Base-by-base conservation (phyloP, 1,140 invertebrate genomes). In the Brachionus manjavacas region DNA sequence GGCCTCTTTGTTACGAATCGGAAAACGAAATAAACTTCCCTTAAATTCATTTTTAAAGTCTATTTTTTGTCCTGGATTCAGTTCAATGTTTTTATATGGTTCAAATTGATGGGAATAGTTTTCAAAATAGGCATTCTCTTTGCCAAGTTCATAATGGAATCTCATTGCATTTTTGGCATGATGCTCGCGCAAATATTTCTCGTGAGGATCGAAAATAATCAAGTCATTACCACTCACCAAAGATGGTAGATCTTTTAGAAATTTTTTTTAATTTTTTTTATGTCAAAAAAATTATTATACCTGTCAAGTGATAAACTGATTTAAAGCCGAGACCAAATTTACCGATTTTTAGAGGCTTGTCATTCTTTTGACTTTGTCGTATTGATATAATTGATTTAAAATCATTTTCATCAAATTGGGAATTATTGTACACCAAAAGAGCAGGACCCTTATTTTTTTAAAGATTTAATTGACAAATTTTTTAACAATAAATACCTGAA, bases 251-350 rank as follows among this genome's bases (percentile, higher is more conserved):
- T 88, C 88, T 88, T 83, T 14, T 86, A 80, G 39, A 64, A 72
- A 79, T 31, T 64, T 52, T 39, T 43, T 60, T 39, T 0, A 83
- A 0, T 9, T 70, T 74, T 4, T 64, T 43, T 70, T 43, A 20
- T 49, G 43, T 35, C 7, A 35, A 35, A 35, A 35, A 35, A 4
- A 35, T 35, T 35, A 7, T 35, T 7, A 35, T 85, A 87, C 87
- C 87, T 86, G 87, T 88, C 16, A 88, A 83, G 83, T 88, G 87
- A 74, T 88, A 88, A 7, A 88, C 87, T 14, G 87, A 88, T 43
- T 88, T 88, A 85, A 88, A 88, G 6, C 87, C 87, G 31, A 87
- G 85, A 46, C 87, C 87, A 84, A 87, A 88, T 35, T 87, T 85
- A 25, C 87, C 87, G 35, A 88, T 86, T 85, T 88, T 88, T 25